Evolutionary conservation across 2,888 invertebrate species (phyloP), one percentile per base, ranked within the genome.

Genomic region (Drosophila meridionalis): DNA sequence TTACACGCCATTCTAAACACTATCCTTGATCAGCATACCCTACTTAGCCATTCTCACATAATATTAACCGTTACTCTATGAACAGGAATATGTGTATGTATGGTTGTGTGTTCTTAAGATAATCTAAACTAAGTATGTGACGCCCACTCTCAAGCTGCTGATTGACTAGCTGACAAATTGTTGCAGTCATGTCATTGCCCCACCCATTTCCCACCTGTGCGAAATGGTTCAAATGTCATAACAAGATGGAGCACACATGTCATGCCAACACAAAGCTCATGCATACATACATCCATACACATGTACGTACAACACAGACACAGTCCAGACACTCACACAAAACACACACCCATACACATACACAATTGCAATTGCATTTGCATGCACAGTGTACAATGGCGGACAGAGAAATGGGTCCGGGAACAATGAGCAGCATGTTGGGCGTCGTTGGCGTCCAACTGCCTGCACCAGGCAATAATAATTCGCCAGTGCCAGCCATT

Each of bases 391-490:
- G 70, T 58, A 72, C 76, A 80, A 80, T 80, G 61, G 57, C 50
- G 47, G 36, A 26, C 63, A 63, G 53, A 36, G 53, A 26, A 38
- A 36, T 53, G 53, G 61, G 69, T 36, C 64, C 47, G 65, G 76
- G 72, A 69, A 80, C 80, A 78, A 80, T 76, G 77, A 80, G 69
- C 64, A 72, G 63, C 69, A 63, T 69, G 64, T 69, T 63, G 70
- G 64, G 52, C 47, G 45, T 61, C 61, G 66, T 69, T 69, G 86
- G 69, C 74, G 75, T 72, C 73, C 83, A 81, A 81, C 82, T 82
- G 87, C 85, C 88, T 77, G 77, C 64, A 66, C 58, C 77, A 88
- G 89, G 89, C 87, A 87, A 89, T 89, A 89, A 85, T 87, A 85
- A 83, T 83, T 86, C 84, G 85, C 74, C 76, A 61, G 65, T 59